Evolutionary conservation across 2,113 vertebrate species (phyloP).

Genomic region (Oenanthe oenanthe): DNA sequence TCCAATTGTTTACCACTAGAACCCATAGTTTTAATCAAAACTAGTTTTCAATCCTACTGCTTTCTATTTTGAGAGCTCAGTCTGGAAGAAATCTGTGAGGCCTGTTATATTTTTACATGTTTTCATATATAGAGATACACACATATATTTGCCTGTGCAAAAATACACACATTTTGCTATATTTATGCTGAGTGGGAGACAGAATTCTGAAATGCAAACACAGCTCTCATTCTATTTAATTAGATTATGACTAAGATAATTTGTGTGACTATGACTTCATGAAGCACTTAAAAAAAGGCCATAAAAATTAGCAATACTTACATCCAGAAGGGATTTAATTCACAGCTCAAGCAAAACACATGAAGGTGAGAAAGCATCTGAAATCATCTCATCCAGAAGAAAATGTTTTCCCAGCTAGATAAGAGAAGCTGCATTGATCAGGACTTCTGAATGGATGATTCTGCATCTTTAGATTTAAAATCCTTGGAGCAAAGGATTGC

Average conservation of each 20-base stretch:
- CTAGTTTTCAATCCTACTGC: background rate
- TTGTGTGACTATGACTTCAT: conserved; percentile 38
- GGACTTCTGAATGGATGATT: background rate
- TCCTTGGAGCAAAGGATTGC: background rate
- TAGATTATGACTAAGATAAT: conserved; percentile 40
- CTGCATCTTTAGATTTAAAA: background rate
- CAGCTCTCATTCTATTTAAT: conserved; percentile 15
- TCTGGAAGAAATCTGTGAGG: background rate
- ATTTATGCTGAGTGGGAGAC: conserved; percentile 29
- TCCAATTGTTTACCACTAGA: background rate
- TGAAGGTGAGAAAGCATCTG: conserved; percentile 6
- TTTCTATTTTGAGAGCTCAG: conserved; percentile 5
- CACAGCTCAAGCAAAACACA: conserved; percentile 6
- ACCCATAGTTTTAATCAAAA: background rate
- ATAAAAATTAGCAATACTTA: conserved; percentile 14
- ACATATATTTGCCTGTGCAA: conserved; percentile 11
- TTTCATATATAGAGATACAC: background rate
- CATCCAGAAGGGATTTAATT: conserved; percentile 30
- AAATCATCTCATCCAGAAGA: background rate
- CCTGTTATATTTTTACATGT: conserved; percentile 23
- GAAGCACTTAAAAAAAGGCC: background rate
- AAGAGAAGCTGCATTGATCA: background rate
- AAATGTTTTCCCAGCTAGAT: background rate
- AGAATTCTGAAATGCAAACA: conserved; percentile 40
- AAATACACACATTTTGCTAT: conserved; percentile 32